phyloP scores from a whole-genome alignment of 2,113 vertebrate genomes.

The Probosciger aterrimus region DNA sequence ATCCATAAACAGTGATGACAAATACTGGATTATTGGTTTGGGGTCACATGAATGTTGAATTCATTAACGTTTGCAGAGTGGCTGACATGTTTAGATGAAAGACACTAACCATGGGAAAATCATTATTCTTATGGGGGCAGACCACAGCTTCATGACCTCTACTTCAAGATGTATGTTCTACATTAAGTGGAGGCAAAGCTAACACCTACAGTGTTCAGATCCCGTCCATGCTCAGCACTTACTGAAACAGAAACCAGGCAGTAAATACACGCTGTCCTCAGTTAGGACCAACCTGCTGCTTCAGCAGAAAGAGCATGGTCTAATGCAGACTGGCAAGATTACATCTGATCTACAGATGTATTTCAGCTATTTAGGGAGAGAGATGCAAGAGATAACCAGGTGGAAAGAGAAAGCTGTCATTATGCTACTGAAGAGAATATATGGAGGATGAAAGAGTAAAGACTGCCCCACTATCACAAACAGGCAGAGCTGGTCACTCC shows the following conservation, averaged over 20 bases:
- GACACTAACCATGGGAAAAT: neutral
- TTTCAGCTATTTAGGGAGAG: neutral
- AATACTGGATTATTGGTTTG: neutral
- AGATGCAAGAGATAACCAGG: neutral
- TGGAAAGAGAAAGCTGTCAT: neutral
- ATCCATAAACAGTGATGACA: neutral
- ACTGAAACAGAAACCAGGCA: neutral
- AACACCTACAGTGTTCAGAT: neutral
- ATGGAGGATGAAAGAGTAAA: neutral
- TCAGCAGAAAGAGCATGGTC: neutral
- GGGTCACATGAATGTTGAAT: neutral
- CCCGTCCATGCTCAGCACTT: accelerated
- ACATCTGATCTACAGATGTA: neutral
- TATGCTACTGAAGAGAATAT: neutral
- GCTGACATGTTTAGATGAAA: neutral
- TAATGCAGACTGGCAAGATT: neutral
- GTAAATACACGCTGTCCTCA: neutral
- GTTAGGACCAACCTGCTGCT: neutral
- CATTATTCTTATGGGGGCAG: neutral
- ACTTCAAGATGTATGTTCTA: accelerated
- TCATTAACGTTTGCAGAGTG: neutral
- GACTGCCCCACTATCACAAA: too few relatives aligned
- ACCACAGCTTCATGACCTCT: neutral
- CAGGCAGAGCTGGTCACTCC: neutral
- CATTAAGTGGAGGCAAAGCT: neutral